Evolutionary conservation across 2,113 vertebrate species (phyloP).

Genomic region (Megaleporinus macrocephalus): DNA sequence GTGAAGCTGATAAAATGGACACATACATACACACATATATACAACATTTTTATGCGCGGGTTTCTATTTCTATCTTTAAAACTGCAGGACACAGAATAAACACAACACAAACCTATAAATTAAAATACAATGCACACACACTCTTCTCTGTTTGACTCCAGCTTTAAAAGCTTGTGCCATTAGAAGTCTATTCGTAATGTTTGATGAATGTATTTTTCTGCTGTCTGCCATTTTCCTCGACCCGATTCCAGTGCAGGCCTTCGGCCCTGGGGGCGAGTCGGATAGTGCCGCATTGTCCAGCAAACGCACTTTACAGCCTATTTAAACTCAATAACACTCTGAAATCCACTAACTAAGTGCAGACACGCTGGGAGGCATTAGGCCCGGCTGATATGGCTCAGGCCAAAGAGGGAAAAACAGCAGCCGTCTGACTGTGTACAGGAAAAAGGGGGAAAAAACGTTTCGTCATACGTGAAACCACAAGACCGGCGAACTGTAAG

Average conservation of each 20-base stretch:
- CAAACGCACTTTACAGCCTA: slow-evolving; percentile 62
- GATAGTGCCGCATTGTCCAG: slow-evolving; percentile 53
- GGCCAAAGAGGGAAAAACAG: slow-evolving; percentile 35
- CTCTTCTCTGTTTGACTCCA: not conserved
- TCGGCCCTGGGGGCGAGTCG: slow-evolving; percentile 38
- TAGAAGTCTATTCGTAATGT: slow-evolving; percentile 43
- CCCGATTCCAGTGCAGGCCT: slow-evolving; percentile 21
- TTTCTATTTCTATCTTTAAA: too few species aligned
- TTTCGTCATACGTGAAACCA: slow-evolving; percentile 47
- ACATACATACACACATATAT: too few species aligned
- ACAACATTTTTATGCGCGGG: too few species aligned
- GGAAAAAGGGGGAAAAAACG: slow-evolving; percentile 12
- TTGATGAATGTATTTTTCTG: slow-evolving; percentile 50
- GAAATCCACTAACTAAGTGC: slow-evolving; percentile 67
- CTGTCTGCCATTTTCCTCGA: slow-evolving; percentile 50
- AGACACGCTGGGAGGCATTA: slow-evolving; percentile 65
- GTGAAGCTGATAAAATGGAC: too few species aligned
- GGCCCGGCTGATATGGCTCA: slow-evolving; percentile 45
- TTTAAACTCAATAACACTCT: slow-evolving; percentile 70
- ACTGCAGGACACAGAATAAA: not conserved
- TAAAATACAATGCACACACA: not conserved
- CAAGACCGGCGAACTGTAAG: slow-evolving; percentile 18
- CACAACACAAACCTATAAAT: not conserved
- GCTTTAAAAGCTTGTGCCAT: slow-evolving; percentile 22
- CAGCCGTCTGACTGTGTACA: slow-evolving; percentile 27